phyloP scores from a whole-genome alignment of 2,113 vertebrate species.

The Electrona antarctica region DNA sequence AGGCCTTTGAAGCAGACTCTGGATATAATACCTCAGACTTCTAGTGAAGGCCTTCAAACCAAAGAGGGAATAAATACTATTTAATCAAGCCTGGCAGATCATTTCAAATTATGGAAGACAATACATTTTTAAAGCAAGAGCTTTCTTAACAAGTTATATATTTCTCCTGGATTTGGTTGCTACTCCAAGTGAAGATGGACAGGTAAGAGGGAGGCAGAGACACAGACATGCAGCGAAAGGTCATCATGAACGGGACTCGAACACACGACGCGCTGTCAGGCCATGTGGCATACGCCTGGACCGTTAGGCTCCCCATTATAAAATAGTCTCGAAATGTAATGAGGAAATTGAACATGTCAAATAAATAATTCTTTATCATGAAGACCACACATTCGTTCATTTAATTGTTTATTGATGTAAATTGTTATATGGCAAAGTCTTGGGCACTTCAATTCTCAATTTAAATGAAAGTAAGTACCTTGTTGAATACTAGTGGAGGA shows the following conservation, averaged over 20 bases:
- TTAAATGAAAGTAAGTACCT: constrained; percentile 58
- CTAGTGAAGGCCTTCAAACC: too few species aligned
- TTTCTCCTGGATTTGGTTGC: not conserved
- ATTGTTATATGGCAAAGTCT: constrained; percentile 88
- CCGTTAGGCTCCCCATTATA: not conserved
- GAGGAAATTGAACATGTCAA: not conserved
- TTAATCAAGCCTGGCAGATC: too few species aligned
- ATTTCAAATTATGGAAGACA: not conserved
- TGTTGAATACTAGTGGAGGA: constrained; percentile 40
- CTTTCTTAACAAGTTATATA: not conserved
- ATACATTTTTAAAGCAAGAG: not conserved
- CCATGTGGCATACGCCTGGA: too few species aligned
- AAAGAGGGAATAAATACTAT: too few species aligned
- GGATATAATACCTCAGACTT: too few species aligned
- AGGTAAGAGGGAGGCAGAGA: too few species aligned
- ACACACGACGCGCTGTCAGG: too few species aligned
- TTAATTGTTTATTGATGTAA: constrained; percentile 83
- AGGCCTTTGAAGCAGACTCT: too few species aligned
- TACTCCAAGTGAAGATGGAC: too few species aligned
- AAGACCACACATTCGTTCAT: constrained; percentile 40
- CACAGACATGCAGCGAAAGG: too few species aligned
- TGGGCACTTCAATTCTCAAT: constrained; percentile 87
- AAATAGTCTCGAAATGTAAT: not conserved
- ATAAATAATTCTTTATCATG: too few species aligned
- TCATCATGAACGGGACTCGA: too few species aligned